Base-by-base conservation (phyloP, 2,888 invertebrate genomes). In the Oligia fasciuncula region DNA sequence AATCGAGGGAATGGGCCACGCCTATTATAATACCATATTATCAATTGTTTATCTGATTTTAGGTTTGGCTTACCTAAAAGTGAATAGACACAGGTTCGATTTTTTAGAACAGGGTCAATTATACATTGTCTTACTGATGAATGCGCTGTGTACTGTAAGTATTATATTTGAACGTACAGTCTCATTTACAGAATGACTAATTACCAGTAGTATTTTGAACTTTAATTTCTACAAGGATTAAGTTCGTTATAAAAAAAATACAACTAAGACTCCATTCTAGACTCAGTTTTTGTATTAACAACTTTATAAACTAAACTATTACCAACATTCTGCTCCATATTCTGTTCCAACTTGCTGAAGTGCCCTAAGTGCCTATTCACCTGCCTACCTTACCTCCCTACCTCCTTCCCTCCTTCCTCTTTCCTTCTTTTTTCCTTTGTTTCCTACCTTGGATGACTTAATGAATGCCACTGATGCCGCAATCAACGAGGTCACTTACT, bases 21-120 rank as follows among this genome's bases (percentile, higher is more conserved):
- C 82, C 17, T 87, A 86, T 40, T 91, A 86, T 66, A 88, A 88
- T 46, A 87, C 86, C 13, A 70, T 60, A n/a, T 19, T 89, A 1
- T 85, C 90, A 0, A 40, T 88, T 0, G 0, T 85, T 0, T 90
- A 86, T 40, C 54, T 91, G 46, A 23, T 68, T 0, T 62, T 84
- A 35, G 88, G 87, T 4, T 0, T 81, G 0, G 79, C 79, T 74
- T 91, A 87, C 73, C 73, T 91, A 60, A 77, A 80, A 63, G 54
- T 77, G 11, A 80, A 88, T 54, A 73, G n/a, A 9, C 65, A 79
- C n/a, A 69, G 62, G 49, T 77, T 87, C 1, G 72, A 83, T 0
- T 90, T 90, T 71, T 72, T 89, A 70, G 81, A 88, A 65, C 46
- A 87, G 46, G 89, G 90, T 0, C 89, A 90, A 49, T 84, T 87